Evolutionary conservation across 1,140 invertebrate species (phyloP).

Genomic region (Pinna nobilis): DNA sequence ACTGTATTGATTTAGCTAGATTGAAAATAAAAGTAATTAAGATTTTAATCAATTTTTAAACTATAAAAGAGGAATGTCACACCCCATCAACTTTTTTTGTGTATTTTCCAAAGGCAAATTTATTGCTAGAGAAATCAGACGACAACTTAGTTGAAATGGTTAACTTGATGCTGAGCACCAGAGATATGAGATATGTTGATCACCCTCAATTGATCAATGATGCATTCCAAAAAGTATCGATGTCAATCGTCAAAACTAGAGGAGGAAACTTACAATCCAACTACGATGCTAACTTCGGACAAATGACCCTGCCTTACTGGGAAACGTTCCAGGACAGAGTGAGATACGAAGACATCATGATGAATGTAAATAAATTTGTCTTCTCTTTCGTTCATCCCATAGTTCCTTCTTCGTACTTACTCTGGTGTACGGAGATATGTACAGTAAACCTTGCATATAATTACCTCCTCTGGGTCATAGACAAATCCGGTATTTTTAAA

Average conservation of each 20-base stretch:
- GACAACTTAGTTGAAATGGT: background rate
- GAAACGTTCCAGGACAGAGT: constrained; percentile 30
- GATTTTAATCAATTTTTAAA: background rate
- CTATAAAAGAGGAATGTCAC: background rate
- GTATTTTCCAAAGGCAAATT: background rate
- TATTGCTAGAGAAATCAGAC: background rate
- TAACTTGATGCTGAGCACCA: background rate
- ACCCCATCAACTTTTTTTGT: background rate
- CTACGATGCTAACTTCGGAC: background rate
- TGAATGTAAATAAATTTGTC: constrained; percentile 3
- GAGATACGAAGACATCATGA: background rate
- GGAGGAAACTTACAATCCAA: constrained; percentile 8
- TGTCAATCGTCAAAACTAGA: constrained; percentile 9
- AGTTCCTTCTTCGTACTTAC: no score
- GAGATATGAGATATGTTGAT: background rate
- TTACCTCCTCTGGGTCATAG: no score
- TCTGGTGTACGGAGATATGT: no score
- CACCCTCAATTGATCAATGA: background rate
- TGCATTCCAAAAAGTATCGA: background rate
- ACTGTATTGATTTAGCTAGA: no score
- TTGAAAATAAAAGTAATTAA: background rate
- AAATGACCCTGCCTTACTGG: constrained; percentile 9
- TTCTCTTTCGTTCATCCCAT: no score
- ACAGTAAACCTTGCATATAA: no score
- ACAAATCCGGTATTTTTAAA: no score